Percentiles rank a stretch among this genome's conserved stretches.
phyloP scores from a whole-genome alignment of 2,113 vertebrate species.

The Cololabis saira region DNA sequence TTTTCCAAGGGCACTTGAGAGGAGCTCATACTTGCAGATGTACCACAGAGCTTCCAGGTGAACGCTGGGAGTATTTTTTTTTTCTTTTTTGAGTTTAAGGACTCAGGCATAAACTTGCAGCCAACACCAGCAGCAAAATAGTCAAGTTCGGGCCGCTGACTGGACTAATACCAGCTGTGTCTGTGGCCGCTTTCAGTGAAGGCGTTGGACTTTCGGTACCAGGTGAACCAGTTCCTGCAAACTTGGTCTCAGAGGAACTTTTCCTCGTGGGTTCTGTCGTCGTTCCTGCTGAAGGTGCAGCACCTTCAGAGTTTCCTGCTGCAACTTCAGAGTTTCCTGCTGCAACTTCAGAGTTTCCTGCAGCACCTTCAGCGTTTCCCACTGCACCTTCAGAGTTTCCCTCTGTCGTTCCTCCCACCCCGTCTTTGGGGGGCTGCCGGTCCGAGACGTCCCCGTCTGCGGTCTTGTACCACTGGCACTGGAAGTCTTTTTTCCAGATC shows the following conservation, averaged over 20 bases:
- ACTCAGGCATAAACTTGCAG: constrained; percentile 38
- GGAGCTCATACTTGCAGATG: constrained; percentile 6
- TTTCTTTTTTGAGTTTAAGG: constrained; percentile 35
- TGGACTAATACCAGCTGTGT: constrained; percentile 20
- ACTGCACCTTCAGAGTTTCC: constrained; percentile 6
- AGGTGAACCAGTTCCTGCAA: constrained; percentile 18
- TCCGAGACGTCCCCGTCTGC: constrained; percentile 72
- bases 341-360: constrained; percentile 9
- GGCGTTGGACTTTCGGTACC: constrained; percentile 14
- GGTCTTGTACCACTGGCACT: constrained; percentile 82
- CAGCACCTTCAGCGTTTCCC: constrained; percentile 9
- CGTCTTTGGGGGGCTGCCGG: constrained; percentile 67
- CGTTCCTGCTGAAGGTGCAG: constrained; percentile 12
- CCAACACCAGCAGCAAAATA: constrained; percentile 48
- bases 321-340: too few species aligned
- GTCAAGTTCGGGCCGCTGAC: constrained; percentile 16
- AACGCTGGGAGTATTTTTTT: constrained; percentile 23
- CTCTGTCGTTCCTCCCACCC: constrained; percentile 24
- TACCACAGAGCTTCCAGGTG: constrained; percentile 10
- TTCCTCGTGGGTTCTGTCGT: constrained; percentile 39
- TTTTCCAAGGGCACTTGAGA: constrained; percentile 66
- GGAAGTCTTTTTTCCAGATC: constrained; percentile 79
- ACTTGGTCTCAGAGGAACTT: constrained; percentile 45
- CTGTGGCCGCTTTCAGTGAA: constrained; percentile 33
- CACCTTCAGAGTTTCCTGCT: constrained; percentile 12